Percentiles rank a stretch among this genome's conserved stretches.
Evolutionary conservation across 2,797 vertebrate species (phyloP).

Genomic region (Enteromius paludinosus): DNA sequence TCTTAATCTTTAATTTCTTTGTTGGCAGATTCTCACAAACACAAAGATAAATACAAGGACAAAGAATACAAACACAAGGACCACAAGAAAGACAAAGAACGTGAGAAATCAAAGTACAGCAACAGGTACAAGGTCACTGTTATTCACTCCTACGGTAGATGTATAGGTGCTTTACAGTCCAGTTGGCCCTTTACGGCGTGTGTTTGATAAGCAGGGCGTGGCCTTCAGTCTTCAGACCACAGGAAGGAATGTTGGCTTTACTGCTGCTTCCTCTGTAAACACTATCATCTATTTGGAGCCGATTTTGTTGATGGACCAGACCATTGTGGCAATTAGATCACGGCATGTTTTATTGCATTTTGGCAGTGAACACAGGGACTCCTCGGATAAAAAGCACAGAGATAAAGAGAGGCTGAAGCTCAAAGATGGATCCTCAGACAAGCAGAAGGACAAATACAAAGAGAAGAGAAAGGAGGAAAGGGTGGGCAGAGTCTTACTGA

Average conservation of each 20-base stretch:
- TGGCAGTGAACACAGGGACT: conserved; percentile 90
- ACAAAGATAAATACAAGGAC: conserved; percentile 96
- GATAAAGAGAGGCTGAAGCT: conserved; percentile 89
- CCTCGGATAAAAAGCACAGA: conserved; percentile 92
- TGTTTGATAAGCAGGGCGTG: conserved; percentile 50
- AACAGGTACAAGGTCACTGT: conserved; percentile 83
- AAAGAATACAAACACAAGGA: conserved; percentile 98
- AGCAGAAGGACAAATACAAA: conserved; percentile 85
- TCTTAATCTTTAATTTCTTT: conserved; percentile 35
- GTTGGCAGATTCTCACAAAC: conserved; percentile 91
- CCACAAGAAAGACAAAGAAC: conserved; percentile 97
- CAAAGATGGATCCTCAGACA: conserved; percentile 90
- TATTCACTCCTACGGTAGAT: conserved; percentile 5
- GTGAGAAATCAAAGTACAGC: conserved; percentile 94
- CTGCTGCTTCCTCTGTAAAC: conserved; percentile 51
- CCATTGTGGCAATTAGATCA: conserved; percentile 39
- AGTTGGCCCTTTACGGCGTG: conserved; percentile 8
- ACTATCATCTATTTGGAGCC: conserved; percentile 24
- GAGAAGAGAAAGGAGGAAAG: conserved; percentile 91
- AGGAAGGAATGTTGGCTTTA: conserved; percentile 51
- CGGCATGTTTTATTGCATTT: conserved; percentile 38
- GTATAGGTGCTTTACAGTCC: conserved; percentile 1
- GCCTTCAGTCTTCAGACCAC: conserved; percentile 28
- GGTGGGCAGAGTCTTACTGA: conserved; percentile 70
- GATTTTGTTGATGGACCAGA: conserved; percentile 36